Evolutionary conservation across 1,140 invertebrate species (phyloP).

Genomic region (Heterodera carotae): DNA sequence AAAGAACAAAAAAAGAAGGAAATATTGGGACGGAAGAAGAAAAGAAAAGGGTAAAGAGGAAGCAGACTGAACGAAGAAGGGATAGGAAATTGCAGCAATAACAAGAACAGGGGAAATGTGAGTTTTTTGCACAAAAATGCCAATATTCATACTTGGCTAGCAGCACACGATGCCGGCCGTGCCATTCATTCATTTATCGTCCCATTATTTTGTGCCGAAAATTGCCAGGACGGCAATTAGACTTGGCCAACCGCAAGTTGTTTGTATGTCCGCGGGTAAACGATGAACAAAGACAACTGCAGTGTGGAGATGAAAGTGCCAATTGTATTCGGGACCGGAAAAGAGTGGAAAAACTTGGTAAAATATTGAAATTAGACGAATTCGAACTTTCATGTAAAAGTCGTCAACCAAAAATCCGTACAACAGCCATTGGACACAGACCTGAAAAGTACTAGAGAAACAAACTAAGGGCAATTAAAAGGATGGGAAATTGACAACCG

Average conservation of each 20-base stretch:
- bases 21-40: too few relatives aligned
- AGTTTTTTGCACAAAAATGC: too few relatives aligned
- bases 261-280: constrained; percentile 54
- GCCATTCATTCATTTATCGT: too few relatives aligned
- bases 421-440: constrained; percentile 56
- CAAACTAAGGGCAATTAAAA: not conserved
- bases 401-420: constrained; percentile 63
- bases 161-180: too few relatives aligned
- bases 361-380: constrained; percentile 22
- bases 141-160: too few relatives aligned
- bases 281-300: constrained; percentile 61
- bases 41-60: too few relatives aligned
- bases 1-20: too few relatives aligned
- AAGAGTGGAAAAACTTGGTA: constrained; percentile 5
- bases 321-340: constrained; percentile 61
- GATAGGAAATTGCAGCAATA: not conserved
- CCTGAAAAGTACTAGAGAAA: not conserved
- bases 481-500: constrained; percentile 42
- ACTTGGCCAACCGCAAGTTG: constrained; percentile 15
- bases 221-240: too few relatives aligned
- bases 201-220: too few relatives aligned
- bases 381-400: constrained; percentile 61
- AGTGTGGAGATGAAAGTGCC: constrained; percentile 54
- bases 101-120: too few relatives aligned
- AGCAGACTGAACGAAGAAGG: not conserved